Percentiles rank a stretch among this genome's conserved stretches.
Conservation (phyloP, 2,888 invertebrate species). For the Nineta flava region DNA sequence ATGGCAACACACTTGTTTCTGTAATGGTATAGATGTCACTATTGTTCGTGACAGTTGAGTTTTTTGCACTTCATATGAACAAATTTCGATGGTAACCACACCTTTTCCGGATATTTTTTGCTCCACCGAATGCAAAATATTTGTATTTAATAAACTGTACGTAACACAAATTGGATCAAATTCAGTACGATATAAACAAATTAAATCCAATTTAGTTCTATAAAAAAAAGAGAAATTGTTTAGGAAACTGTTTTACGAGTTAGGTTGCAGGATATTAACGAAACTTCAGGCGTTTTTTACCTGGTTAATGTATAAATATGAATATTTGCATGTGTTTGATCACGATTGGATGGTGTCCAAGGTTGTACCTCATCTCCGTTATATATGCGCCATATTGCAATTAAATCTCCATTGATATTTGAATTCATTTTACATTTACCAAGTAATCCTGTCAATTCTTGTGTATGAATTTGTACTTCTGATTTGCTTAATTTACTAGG, state of each 20-base stretch:
- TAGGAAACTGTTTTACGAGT: not conserved
- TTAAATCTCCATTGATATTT: slow-evolving; percentile 25
- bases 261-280: not conserved
- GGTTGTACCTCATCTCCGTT: slow-evolving; percentile 78
- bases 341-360: slow-evolving; percentile 73
- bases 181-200: slow-evolving; percentile 72
- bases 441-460: slow-evolving; percentile 28
- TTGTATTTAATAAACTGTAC: slow-evolving; percentile 54
- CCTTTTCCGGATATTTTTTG: slow-evolving; percentile 59
- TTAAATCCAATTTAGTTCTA: slow-evolving; percentile 53
- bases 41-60: slow-evolving; percentile 43
- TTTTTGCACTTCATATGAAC: slow-evolving; percentile 42
- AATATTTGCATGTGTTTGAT: slow-evolving; percentile 78
- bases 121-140: slow-evolving; percentile 62
- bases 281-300: slow-evolving; percentile 26
- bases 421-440: slow-evolving; percentile 12
- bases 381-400: slow-evolving; percentile 75
- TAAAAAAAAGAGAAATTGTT: not conserved
- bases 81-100: slow-evolving; percentile 56
- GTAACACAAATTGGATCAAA: slow-evolving; percentile 74
- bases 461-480: slow-evolving; percentile 46
- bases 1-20: slow-evolving; percentile 51
- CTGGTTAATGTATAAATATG: slow-evolving; percentile 62
- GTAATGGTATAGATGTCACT: slow-evolving; percentile 51
- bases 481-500: slow-evolving; percentile 46